These are phyloP conservation scores for Empis livida DNA, from an alignment of 2,888 invertebrate genomes.

Conservation along the genomic window DNA sequence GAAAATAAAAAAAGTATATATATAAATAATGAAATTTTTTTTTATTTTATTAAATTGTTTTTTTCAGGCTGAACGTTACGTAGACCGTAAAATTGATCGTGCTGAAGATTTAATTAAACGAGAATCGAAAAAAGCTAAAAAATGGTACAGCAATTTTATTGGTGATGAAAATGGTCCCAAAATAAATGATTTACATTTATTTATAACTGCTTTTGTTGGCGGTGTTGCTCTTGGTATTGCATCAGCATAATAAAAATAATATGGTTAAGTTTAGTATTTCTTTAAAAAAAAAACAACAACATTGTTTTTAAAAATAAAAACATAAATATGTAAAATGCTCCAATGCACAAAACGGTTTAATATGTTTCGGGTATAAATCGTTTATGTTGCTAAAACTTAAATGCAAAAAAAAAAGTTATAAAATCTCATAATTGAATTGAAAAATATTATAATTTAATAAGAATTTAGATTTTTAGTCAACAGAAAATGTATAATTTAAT, in stretches of 20 bases:
- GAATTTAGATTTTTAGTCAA: too few species aligned
- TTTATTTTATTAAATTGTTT: neutral
- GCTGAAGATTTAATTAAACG: conserved; percentile 61
- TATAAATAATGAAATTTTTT: neutral
- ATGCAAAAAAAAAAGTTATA: too few species aligned
- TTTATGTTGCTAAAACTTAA: too few species aligned
- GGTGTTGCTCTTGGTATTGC: conserved; percentile 59
- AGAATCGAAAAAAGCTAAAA: conserved; percentile 55
- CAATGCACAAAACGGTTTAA: too few species aligned
- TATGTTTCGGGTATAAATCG: too few species aligned
- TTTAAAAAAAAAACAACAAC: too few species aligned
- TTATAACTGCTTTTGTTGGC: conserved; percentile 65
- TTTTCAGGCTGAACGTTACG: conserved; percentile 62
- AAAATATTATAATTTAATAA: too few species aligned
- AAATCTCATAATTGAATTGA: too few species aligned
- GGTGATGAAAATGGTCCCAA: conserved; percentile 50
- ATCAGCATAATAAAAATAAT: conserved; percentile 20
- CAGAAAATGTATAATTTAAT: too few species aligned
- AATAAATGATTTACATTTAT: conserved; percentile 65
- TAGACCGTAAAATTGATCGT: conserved; percentile 69
- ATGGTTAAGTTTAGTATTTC: neutral
- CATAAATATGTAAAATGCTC: too few species aligned
- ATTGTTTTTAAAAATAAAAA: too few species aligned
- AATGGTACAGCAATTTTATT: conserved; percentile 59
- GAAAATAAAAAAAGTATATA: too few species aligned